Percentiles rank a stretch among this genome's conserved stretches.
Evolutionary conservation across 2,888 invertebrate genomes (phyloP).

Genomic region (Busseola fusca): DNA sequence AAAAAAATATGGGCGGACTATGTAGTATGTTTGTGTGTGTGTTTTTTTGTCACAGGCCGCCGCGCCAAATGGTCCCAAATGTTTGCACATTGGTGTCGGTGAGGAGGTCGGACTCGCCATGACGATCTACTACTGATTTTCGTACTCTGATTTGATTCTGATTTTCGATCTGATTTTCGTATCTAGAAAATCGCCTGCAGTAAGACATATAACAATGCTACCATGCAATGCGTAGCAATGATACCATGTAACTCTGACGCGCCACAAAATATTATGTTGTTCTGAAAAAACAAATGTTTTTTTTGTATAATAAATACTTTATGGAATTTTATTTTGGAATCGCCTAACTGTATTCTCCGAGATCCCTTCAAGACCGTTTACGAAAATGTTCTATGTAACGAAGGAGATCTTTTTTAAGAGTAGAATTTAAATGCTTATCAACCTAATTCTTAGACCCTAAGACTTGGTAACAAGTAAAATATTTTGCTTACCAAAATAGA

Average conservation of each 20-base stretch:
- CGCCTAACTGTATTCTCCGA: background rate
- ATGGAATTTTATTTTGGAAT: conserved; percentile 3
- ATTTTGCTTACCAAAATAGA: no score
- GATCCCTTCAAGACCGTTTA: background rate
- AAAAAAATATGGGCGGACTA: background rate
- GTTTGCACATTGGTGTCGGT: background rate
- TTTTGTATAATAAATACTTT: conserved; percentile 4
- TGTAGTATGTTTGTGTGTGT: background rate
- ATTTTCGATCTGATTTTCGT: no score
- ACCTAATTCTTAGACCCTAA: no score
- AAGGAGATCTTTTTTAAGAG: background rate
- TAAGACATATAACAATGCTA: background rate
- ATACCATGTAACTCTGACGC: no score
- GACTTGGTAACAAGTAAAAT: no score
- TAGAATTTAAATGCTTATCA: no score
- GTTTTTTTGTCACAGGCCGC: conserved; percentile 1
- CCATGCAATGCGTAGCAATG: no score
- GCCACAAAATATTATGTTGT: background rate
- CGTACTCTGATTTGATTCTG: no score
- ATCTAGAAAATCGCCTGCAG: background rate
- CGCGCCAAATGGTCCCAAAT: background rate
- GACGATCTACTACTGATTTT: conserved; percentile 2
- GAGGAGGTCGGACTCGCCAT: background rate
- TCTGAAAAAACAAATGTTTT: background rate
- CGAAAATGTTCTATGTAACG: background rate